A percentile compares a stretch with the other conserved stretches of the same genome.
These are phyloP conservation scores for Microplitis manilae DNA, from an alignment of 2,888 invertebrate species.

Conservation along the genomic window DNA sequence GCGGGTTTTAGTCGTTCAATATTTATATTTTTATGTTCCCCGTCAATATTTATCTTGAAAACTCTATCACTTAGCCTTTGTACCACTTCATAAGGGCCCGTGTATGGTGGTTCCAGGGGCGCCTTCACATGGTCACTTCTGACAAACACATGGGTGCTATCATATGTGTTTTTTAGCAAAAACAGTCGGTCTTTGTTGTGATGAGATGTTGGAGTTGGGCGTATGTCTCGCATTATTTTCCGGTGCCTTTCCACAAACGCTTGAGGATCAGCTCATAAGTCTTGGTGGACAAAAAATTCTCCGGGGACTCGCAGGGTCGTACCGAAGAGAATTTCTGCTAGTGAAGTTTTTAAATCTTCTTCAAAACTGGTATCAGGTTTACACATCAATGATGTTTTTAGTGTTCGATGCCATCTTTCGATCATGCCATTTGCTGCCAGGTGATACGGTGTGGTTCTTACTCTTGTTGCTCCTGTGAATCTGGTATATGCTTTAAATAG, in stretches of 20 bases:
- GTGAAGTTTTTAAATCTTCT: slow-evolving; percentile 21
- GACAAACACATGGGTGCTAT: slow-evolving; percentile 39
- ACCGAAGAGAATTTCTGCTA: slow-evolving; percentile 21
- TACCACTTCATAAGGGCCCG: slow-evolving; percentile 37
- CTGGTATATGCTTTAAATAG: slow-evolving; percentile 46
- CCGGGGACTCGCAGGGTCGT: slow-evolving; percentile 26
- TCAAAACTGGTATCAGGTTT: neutral
- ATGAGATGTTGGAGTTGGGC: slow-evolving; percentile 37
- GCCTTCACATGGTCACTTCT: slow-evolving; percentile 37
- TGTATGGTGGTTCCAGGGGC: slow-evolving; percentile 44
- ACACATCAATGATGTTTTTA: slow-evolving; percentile 44
- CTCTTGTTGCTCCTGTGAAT: slow-evolving; percentile 41
- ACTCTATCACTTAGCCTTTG: slow-evolving; percentile 35
- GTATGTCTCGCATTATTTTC: slow-evolving; percentile 28
- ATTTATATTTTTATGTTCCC: slow-evolving; percentile 22
- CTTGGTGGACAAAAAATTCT: slow-evolving; percentile 22
- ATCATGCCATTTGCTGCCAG: slow-evolving; percentile 56
- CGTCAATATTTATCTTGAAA: slow-evolving; percentile 33
- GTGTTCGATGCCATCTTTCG: slow-evolving; percentile 38
- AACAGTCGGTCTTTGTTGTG: slow-evolving; percentile 33
- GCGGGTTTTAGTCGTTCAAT: slow-evolving; percentile 42
- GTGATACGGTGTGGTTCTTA: slow-evolving; percentile 53
- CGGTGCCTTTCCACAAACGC: slow-evolving; percentile 23
- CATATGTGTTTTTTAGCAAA: slow-evolving; percentile 21
- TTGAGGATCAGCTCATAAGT: neutral